Conservation (phyloP, 2,113 vertebrate species). For the Mus spicilegus region DNA sequence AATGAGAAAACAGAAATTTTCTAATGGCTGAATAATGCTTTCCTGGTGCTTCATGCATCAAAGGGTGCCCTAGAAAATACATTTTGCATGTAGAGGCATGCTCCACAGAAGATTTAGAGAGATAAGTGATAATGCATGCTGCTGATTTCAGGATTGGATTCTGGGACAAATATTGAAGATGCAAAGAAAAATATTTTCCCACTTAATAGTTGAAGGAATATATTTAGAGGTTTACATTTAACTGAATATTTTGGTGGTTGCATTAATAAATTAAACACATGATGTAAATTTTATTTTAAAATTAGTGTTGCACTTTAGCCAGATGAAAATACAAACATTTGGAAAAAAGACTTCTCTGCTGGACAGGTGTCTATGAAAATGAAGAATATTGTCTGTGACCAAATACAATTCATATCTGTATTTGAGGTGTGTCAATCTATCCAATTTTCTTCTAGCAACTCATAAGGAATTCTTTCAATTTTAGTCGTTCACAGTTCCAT, state of each 20-base stretch:
- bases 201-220: neutral
- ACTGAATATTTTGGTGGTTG: neutral
- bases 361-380: neutral
- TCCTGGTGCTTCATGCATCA: neutral
- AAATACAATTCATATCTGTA: slow-evolving; percentile 41
- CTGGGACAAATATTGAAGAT: slow-evolving; percentile 34
- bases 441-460: slow-evolving; percentile 27
- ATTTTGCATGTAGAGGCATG: slow-evolving; percentile 26
- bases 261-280: neutral
- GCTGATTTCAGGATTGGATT: slow-evolving; percentile 18
- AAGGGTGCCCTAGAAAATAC: neutral
- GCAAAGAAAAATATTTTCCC: slow-evolving; percentile 26
- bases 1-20: neutral
- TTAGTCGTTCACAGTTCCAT: slow-evolving; percentile 53
- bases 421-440: slow-evolving; percentile 64
- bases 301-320: neutral
- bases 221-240: neutral
- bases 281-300: neutral
- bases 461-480: slow-evolving; percentile 53
- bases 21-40: slow-evolving; percentile 4
- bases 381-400: slow-evolving; percentile 47
- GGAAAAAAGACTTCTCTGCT: accelerated
- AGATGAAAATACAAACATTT: neutral
- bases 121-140: slow-evolving; percentile 30
- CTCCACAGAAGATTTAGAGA: neutral